A percentile compares a stretch with the other conserved stretches of the same genome.
phyloP scores from a whole-genome alignment of 2,888 invertebrate genomes.

The Dendrolimus pini region DNA sequence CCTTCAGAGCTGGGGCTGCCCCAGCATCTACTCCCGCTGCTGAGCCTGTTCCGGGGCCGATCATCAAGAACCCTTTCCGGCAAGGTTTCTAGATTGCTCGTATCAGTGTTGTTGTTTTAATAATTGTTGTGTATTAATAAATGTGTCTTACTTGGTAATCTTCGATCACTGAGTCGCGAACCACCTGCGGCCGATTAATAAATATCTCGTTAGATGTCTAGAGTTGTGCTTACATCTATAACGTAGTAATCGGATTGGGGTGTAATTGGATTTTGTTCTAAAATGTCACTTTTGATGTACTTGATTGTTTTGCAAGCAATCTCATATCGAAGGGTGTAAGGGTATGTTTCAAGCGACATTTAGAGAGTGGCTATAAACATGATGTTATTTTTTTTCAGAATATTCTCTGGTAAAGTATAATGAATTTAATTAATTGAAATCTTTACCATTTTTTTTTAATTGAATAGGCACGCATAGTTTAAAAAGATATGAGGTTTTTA shows the following conservation, averaged over 20 bases:
- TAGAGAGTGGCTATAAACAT: too few relatives aligned
- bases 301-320: too few relatives aligned
- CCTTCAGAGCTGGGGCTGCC: slow-evolving; percentile 47
- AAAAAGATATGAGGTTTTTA: too few relatives aligned
- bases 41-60: slow-evolving; percentile 56
- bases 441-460: too few relatives aligned
- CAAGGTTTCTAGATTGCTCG: slow-evolving; percentile 81
- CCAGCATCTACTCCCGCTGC: slow-evolving; percentile 36
- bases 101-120: slow-evolving; percentile 66
- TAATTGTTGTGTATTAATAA: slow-evolving; percentile 75
- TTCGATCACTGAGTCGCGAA: slow-evolving; percentile 71
- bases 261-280: not conserved
- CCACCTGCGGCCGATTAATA: slow-evolving; percentile 46
- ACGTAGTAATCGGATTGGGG: slow-evolving; percentile 17
- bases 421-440: too few relatives aligned
- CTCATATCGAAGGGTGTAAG: too few relatives aligned
- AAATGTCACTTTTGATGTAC: too few relatives aligned
- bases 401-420: too few relatives aligned
- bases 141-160: slow-evolving; percentile 55
- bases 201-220: slow-evolving; percentile 56
- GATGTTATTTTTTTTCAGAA: too few relatives aligned
- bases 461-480: too few relatives aligned
- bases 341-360: too few relatives aligned
- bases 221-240: slow-evolving; percentile 56
- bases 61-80: slow-evolving; percentile 86